phyloP scores from a whole-genome alignment of 2,113 vertebrate species.

The Panthera tigris region DNA sequence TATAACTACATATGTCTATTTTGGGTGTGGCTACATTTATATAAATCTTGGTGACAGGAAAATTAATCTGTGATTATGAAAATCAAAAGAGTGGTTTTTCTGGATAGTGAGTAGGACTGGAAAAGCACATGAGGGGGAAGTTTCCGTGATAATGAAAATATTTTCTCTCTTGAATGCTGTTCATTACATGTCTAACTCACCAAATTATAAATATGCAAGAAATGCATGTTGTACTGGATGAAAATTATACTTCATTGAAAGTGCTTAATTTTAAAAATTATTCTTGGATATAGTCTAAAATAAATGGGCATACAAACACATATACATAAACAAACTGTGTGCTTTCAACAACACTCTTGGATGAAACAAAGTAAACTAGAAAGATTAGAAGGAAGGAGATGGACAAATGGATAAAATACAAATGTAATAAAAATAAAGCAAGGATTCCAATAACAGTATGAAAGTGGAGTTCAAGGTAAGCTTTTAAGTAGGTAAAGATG shows the following conservation, averaged over 20 bases:
- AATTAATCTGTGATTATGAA: neutral
- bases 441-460: neutral
- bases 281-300: neutral
- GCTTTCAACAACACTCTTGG: neutral
- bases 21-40: neutral
- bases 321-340: neutral
- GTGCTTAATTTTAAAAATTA: neutral
- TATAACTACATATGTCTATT: rapidly evolving
- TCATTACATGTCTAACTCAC: neutral
- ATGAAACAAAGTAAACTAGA: neutral
- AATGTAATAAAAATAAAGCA: neutral
- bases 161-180: neutral
- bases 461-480: neutral
- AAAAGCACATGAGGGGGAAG: neutral
- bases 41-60: neutral
- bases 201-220: neutral
- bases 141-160: neutral
- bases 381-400: neutral
- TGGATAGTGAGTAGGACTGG: no score
- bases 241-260: neutral
- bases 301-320: neutral
- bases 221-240: neutral
- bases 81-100: neutral
- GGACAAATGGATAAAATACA: neutral
- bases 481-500: neutral